Conservation (phyloP, 2,888 invertebrate genomes). For the Thysanoteuthis rhombus region DNA sequence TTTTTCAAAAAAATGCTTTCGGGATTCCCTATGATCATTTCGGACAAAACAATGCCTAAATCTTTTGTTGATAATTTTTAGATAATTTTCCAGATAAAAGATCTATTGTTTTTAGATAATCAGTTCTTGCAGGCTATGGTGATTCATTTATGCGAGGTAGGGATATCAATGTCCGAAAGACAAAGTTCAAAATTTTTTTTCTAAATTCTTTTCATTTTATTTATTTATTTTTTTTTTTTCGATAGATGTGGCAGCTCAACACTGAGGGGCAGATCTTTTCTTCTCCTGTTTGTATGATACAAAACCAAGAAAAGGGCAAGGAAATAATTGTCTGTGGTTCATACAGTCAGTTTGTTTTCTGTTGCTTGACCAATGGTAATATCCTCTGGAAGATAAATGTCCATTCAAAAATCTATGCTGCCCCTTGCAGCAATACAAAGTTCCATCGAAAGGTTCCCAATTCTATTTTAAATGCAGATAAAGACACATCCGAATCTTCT, state of each 20-base stretch:
- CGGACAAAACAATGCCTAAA: no score
- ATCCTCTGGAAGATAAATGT: constrained; percentile 72
- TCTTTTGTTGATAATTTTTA: no score
- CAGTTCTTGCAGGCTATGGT: no score
- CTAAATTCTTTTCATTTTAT: not conserved
- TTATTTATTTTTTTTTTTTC: constrained; percentile 38
- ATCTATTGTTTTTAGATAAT: no score
- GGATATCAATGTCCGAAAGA: no score
- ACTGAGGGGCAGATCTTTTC: constrained; percentile 79
- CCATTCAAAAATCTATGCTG: not conserved
- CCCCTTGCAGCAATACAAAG: not conserved
- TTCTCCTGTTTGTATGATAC: constrained; percentile 69
- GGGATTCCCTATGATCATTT: no score
- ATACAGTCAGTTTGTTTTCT: constrained; percentile 63
- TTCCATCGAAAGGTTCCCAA: no score
- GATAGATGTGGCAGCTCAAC: constrained; percentile 75
- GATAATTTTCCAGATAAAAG: no score
- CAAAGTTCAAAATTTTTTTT: no score
- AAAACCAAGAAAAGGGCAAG: not conserved
- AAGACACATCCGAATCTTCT: not conserved
- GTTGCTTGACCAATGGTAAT: constrained; percentile 50
- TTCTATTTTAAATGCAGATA: not conserved
- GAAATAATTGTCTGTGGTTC: constrained; percentile 59
- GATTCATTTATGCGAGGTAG: no score
- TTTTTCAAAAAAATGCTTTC: no score